Evolutionary conservation across 2,888 invertebrate species (phyloP).

Genomic region (Thera britannica): DNA sequence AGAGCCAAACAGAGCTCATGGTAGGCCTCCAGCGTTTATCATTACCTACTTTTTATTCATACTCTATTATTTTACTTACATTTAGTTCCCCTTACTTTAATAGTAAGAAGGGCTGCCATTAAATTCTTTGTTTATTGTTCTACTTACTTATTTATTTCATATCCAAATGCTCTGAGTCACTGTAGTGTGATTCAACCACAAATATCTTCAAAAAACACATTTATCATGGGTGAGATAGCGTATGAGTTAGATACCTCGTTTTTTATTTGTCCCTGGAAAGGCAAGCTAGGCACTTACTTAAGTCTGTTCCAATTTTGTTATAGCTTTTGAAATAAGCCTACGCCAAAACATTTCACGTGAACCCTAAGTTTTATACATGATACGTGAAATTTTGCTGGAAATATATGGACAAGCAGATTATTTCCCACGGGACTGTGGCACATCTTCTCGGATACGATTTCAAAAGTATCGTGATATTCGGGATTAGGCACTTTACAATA

Average conservation of each 20-base stretch:
- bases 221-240: background rate
- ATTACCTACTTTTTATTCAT: too few species aligned
- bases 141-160: background rate
- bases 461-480: constrained; percentile 25
- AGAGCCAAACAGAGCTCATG: too few species aligned
- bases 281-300: background rate
- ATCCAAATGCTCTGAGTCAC: background rate
- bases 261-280: background rate
- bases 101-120: too few species aligned
- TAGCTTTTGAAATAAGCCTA: constrained; percentile 19
- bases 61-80: too few species aligned
- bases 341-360: constrained; percentile 26
- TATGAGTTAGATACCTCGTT: background rate
- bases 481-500: constrained; percentile 18
- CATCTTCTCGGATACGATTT: constrained; percentile 29
- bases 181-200: background rate
- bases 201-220: too few species aligned
- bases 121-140: background rate
- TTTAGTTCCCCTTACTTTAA: too few species aligned
- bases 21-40: too few species aligned
- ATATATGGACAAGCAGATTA: constrained; percentile 44
- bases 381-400: constrained; percentile 35
- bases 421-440: constrained; percentile 40
- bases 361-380: constrained; percentile 37
- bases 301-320: constrained; percentile 5